Evolutionary conservation across 2,888 invertebrate genomes (phyloP), one percentile per base, ranked within the genome.

Genomic region (Stratiomys singularior): DNA sequence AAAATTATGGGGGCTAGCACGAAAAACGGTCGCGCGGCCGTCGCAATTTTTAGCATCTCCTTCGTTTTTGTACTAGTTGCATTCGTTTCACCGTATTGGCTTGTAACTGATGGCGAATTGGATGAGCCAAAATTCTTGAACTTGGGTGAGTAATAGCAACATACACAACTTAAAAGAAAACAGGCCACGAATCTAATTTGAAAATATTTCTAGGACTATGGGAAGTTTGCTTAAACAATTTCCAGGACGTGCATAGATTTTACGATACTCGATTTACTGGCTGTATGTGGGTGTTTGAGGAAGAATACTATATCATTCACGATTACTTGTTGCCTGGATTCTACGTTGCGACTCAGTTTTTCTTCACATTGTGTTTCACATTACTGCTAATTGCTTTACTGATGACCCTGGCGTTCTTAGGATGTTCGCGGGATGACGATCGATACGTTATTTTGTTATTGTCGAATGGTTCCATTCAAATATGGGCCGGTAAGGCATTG

Each of bases 231-330:
- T 96, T 98, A 83, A 90, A 93, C 82, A 90, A 93, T 63, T 97
- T 96, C 85, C 92, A 94, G 87, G 97, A 98, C 85, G 92, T 94
- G 3, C 93, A 94, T 82, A 93, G 94, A 81, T 91, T 92, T 86
- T 98, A 97, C 87, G 96, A 97, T 83, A 92, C 92, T 4, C 89
- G 89, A 76, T 96, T 96, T 83, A 90, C 89, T 18, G 96, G 96
- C 0, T 98, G 98, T 84, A 96, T 96, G 95, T 98, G 98, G 97
- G 94, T 98, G 79, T 97, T 97, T 84, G 96, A 98, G 87, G 97
- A 97, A 86, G 98, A 98, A 88, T 97, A 96, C 86, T 96, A 97
- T 84, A 97, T 97, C 78, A 96, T 98, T 81, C 93, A 96, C 83
- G 94, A 96, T 82, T 93, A 96, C 83, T 88, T 98, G 2, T 88